Conservation (phyloP, 2,888 invertebrate species). For the Fissipunctia ypsillon region DNA sequence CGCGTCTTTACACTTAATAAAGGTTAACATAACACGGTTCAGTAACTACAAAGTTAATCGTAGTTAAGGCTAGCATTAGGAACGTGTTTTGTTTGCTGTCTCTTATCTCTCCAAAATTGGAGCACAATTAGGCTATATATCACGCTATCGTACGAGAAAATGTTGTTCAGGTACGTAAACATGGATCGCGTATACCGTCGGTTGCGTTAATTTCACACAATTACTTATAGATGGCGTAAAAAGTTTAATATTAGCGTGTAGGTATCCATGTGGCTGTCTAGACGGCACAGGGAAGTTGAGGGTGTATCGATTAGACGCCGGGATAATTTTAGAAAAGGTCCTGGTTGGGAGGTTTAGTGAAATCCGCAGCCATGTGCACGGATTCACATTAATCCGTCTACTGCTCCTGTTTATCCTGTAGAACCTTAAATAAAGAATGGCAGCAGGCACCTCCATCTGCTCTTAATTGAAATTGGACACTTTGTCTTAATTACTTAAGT, state of each 20-base stretch:
- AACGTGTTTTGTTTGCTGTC: slow-evolving; percentile 43
- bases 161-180: slow-evolving; percentile 41
- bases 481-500: slow-evolving; percentile 25
- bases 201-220: slow-evolving; percentile 33
- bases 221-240: slow-evolving; percentile 35
- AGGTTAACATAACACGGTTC: slow-evolving; percentile 19
- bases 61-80: slow-evolving; percentile 13
- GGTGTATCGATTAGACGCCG: slow-evolving; percentile 77
- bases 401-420: background rate
- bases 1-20: slow-evolving; percentile 11
- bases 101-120: slow-evolving; percentile 60
- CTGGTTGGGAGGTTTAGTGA: slow-evolving; percentile 45
- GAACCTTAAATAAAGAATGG: slow-evolving; percentile 13
- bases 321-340: slow-evolving; percentile 82
- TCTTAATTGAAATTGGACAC: slow-evolving; percentile 35
- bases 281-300: slow-evolving; percentile 76
- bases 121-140: slow-evolving; percentile 50
- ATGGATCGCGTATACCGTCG: slow-evolving; percentile 24
- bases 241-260: slow-evolving; percentile 54
- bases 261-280: slow-evolving; percentile 79
- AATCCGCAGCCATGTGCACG: slow-evolving; percentile 45
- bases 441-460: background rate
- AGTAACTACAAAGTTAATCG: slow-evolving; percentile 31
- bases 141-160: slow-evolving; percentile 46
- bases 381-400: slow-evolving; percentile 20